These are phyloP conservation scores for Lasioglossum villosulum DNA, from an alignment of 2,888 invertebrate genomes.

Conservation along the genomic window DNA sequence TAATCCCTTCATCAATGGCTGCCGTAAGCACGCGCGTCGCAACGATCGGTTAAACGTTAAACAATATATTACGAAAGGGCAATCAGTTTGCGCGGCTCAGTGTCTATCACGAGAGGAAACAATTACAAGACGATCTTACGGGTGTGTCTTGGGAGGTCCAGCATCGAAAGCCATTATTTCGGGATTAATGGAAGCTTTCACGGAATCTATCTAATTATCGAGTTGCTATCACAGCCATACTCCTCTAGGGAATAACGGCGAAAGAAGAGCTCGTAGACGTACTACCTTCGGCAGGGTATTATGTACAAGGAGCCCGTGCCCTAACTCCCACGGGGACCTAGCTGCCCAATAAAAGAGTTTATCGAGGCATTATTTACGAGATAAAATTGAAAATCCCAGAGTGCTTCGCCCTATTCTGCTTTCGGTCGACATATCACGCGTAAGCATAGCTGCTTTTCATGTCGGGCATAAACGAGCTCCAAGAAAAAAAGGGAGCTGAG, in stretches of 20 bases:
- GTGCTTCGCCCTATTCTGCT: background rate
- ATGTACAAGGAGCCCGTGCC: constrained; percentile 48
- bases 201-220: constrained; percentile 61
- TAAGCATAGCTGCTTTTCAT: background rate
- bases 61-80: background rate
- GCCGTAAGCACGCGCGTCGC: too few species aligned
- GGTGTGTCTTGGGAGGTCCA: background rate
- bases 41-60: background rate
- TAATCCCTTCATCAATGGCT: background rate
- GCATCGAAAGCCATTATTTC: constrained; percentile 3
- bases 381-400: constrained; percentile 65
- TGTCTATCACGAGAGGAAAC: constrained; percentile 8
- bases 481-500: background rate
- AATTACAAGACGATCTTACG: constrained; percentile 20
- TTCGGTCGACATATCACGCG: background rate
- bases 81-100: background rate
- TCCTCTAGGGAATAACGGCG: constrained; percentile 32
- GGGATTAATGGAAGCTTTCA: constrained; percentile 32
- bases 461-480: background rate
- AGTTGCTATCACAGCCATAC: constrained; percentile 49
- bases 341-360: constrained; percentile 67
- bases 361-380: constrained; percentile 62
- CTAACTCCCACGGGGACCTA: constrained; percentile 23
- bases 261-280: constrained; percentile 18
- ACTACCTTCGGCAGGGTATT: constrained; percentile 31